Evolutionary conservation across 2,113 vertebrate genomes (phyloP).

Genomic region (Carlito syrichta): DNA sequence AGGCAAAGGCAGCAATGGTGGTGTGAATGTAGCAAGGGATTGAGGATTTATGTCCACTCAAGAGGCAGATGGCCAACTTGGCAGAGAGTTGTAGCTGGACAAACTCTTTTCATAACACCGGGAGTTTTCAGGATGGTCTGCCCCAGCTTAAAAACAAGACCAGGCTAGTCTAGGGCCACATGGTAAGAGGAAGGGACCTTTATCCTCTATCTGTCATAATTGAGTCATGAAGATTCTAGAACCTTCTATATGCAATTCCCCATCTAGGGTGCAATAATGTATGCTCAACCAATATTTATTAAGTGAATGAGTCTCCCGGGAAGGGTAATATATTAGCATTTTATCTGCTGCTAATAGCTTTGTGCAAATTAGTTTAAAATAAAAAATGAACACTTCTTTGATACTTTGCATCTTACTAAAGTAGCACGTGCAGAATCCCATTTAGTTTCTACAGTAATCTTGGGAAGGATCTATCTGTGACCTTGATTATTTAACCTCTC

Average conservation of each 20-base stretch:
- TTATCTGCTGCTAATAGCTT: constrained; percentile 61
- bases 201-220: background rate
- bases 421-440: background rate
- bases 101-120: background rate
- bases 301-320: constrained; percentile 37
- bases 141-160: background rate
- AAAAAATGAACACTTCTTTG: constrained; percentile 36
- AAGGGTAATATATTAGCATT: constrained; percentile 58
- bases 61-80: background rate
- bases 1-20: background rate
- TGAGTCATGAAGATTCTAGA: constrained; percentile 34
- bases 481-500: background rate
- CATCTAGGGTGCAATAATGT: background rate
- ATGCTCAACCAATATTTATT: constrained; percentile 61
- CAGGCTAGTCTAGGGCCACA: background rate
- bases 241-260: background rate
- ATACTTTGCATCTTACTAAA: constrained; percentile 52
- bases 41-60: background rate
- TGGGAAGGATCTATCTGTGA: background rate
- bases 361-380: constrained; percentile 67
- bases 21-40: background rate
- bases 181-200: background rate
- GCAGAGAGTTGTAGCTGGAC: background rate
- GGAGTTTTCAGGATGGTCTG: background rate
- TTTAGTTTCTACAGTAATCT: constrained; percentile 33